phyloP scores from a whole-genome alignment of 2,888 invertebrate species.

The Trachelus iudaicus region DNA sequence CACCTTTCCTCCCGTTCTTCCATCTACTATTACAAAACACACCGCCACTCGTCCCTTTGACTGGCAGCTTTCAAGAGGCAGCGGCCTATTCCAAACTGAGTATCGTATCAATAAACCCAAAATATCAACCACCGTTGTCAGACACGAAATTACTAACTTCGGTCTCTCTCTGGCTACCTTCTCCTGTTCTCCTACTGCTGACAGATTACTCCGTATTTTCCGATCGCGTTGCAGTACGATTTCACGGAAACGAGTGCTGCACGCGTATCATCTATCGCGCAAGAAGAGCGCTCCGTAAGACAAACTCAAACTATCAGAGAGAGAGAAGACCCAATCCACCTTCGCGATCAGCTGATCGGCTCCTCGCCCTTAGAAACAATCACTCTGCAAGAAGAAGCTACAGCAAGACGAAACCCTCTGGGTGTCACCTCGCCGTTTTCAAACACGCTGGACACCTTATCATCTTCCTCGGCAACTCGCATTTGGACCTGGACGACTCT shows the following conservation, averaged over 20 bases:
- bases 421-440: background rate
- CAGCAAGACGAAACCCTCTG: background rate
- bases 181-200: background rate
- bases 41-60: background rate
- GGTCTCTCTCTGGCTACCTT: background rate
- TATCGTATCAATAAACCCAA: conserved; percentile 8
- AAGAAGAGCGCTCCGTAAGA: conserved; percentile 22
- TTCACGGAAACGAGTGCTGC: background rate
- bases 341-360: conserved; percentile 47
- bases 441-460: background rate
- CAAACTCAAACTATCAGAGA: conserved; percentile 13
- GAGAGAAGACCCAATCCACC: conserved; percentile 19
- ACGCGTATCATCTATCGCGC: background rate
- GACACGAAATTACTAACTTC: background rate
- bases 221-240: background rate
- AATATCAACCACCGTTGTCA: background rate
- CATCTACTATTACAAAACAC: conserved; percentile 28
- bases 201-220: conserved; percentile 6
- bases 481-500: background rate
- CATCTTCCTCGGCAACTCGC: background rate
- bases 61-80: background rate
- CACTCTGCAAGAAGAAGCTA: background rate
- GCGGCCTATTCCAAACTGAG: background rate
- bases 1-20: conserved; percentile 45
- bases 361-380: background rate